Conservation (phyloP, 2,888 invertebrate species). For the Gasteruption jaculator region DNA sequence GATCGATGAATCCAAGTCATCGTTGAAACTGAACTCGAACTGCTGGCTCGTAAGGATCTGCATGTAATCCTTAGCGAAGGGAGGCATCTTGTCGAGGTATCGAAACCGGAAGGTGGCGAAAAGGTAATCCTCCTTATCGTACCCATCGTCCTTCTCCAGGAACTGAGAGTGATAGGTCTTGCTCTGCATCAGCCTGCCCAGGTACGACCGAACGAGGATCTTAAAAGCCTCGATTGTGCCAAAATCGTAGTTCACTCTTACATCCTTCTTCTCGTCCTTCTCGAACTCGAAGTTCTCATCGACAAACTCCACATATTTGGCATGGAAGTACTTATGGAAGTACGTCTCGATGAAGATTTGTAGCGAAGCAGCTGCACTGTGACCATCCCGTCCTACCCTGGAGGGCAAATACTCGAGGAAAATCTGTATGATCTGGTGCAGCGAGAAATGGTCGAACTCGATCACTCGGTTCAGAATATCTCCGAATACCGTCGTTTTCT, state of each 20-base stretch:
- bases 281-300: too few species aligned
- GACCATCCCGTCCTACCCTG: constrained; percentile 57
- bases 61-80: constrained; percentile 40
- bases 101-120: constrained; percentile 52
- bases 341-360: constrained; percentile 47
- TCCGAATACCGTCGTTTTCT: constrained; percentile 52
- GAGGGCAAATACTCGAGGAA: constrained; percentile 65
- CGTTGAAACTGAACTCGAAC: constrained; percentile 31
- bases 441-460: constrained; percentile 44
- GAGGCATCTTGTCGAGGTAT: constrained; percentile 55
- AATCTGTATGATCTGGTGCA: constrained; percentile 55
- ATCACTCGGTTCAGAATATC: constrained; percentile 54
- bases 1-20: constrained; percentile 26
- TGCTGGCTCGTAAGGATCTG: constrained; percentile 27
- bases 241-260: constrained; percentile 47
- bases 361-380: constrained; percentile 45
- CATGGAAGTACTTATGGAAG: constrained; percentile 37
- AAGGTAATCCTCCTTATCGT: constrained; percentile 44
- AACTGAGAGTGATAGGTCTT: constrained; percentile 35
- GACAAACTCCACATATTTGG: too few species aligned
- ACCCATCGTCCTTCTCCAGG: constrained; percentile 23
- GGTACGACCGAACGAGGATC: constrained; percentile 60
- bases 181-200: constrained; percentile 53
- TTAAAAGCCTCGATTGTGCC: constrained; percentile 58
- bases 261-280: constrained; percentile 33